These are phyloP conservation scores for Orthosia gothica DNA, from an alignment of 2,888 invertebrate species.

Conservation along the genomic window DNA sequence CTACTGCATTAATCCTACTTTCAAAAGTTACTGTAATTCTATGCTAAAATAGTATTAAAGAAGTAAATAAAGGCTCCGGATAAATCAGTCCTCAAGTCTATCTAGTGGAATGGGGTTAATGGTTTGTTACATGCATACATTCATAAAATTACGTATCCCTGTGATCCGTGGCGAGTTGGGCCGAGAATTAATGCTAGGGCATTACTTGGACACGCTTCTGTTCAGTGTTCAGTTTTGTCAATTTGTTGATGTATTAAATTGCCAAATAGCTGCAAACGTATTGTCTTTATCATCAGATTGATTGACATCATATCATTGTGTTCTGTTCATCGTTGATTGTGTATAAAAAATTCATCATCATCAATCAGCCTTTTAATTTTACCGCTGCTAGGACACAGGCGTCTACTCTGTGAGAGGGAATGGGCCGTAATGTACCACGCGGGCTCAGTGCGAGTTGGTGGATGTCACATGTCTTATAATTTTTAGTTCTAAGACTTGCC, in stretches of 20 bases:
- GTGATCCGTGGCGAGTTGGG: constrained; percentile 27
- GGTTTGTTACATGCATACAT: constrained; percentile 58
- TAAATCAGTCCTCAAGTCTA: constrained; percentile 46
- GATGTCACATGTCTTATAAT: too few relatives aligned
- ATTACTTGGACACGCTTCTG: constrained; percentile 11
- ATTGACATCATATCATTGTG: neutral
- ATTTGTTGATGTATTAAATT: neutral
- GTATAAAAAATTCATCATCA: too few relatives aligned
- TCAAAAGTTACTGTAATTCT: too few relatives aligned
- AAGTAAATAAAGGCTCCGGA: constrained; percentile 4
- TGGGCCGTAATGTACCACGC: too few relatives aligned
- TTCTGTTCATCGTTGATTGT: too few relatives aligned
- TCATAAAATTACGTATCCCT: constrained; percentile 50
- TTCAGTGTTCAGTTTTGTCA: constrained; percentile 5
- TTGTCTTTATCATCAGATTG: neutral
- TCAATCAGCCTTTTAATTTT: too few relatives aligned
- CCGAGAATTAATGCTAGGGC: constrained; percentile 33
- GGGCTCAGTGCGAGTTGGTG: too few relatives aligned
- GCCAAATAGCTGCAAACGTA: neutral
- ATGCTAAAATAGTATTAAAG: neutral
- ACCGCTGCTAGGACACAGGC: too few relatives aligned
- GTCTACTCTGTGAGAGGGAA: too few relatives aligned
- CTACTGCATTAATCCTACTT: too few relatives aligned
- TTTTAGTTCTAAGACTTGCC: too few relatives aligned
- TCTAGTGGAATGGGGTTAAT: constrained; percentile 57